Base-by-base conservation (phyloP, 2,797 vertebrate species). In the Parauchenoglanis punctatus region DNA sequence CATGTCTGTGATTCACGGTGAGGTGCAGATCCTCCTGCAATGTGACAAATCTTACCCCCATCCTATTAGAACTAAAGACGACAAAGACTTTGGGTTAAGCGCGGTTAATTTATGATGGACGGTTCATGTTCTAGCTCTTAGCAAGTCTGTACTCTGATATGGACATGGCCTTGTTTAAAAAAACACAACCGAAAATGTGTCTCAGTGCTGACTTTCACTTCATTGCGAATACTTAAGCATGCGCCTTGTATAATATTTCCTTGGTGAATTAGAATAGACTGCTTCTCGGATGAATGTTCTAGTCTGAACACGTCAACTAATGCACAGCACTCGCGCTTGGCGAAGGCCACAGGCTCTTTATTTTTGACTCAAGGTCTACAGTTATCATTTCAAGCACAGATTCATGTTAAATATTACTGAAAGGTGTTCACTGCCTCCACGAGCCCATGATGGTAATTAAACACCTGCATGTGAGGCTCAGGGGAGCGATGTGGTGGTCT, bases 331-430 rank as follows among this genome's bases (percentile, higher is more conserved):
- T 54, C 31, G 25, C 54, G 65, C 65, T 40, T 1, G 28, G 18
- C 49, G n/a, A 17, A 77, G 84, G 44, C 84, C 59, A 85, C 59
- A 25, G 59, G 72, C 28, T 35, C 54, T 76, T 67, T 73, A 46
- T 80, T 44, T 40, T 31, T 52, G 56, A 46, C 13, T 77, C 58
- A 68, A 78, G 49, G 73, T 83, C 86, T 70, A 23, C 12, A 1
- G 49, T 31, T 72, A 76, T 28, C 3, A 31, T 68, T 20, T 31
- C 20, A 23, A 80, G 25, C n/a, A 70, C 8, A 75, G 56, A 49
- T 67, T n/a, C 2, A 20, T 58, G 7, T 2, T 4, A 20, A 59
- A 59, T 2, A 35, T 18, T 7, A 12, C 18, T n/a, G 12, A 40
- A 23, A 75, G 56, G n/a, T 35, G 28, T 35, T 72, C n/a, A 73